Evolutionary conservation across 1,140 invertebrate genomes (phyloP).

Genomic region (Aphelinus certus): DNA sequence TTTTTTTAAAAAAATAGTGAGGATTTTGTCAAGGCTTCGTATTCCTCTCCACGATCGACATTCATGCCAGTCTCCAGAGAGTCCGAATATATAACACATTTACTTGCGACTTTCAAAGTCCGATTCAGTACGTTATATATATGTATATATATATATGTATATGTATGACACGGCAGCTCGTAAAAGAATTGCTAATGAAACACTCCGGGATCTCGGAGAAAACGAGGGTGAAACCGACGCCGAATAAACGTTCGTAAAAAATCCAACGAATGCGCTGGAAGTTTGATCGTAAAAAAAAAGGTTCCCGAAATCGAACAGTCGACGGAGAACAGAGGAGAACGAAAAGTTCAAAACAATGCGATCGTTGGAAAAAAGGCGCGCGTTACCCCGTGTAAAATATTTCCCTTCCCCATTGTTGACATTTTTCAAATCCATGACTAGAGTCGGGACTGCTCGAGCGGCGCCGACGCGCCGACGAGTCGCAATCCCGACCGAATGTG

Average conservation of each 20-base stretch:
- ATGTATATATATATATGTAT: neutral
- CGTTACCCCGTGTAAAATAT: too few species aligned
- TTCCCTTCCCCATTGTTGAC: conserved; percentile 5
- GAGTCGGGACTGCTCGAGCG: conserved; percentile 46
- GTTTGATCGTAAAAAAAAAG: too few species aligned
- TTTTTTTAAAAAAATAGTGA: neutral
- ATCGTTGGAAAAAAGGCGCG: too few species aligned
- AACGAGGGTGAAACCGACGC: neutral
- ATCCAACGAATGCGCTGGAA: neutral
- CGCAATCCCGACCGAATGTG: conserved; percentile 35
- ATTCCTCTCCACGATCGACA: conserved; percentile 8
- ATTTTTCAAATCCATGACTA: conserved; percentile 52
- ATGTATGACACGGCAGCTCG: too few species aligned
- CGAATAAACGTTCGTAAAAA: conserved; percentile 1
- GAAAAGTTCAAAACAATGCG: too few species aligned
- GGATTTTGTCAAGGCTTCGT: neutral
- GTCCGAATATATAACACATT: conserved; percentile 13
- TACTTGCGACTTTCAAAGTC: conserved; percentile 13
- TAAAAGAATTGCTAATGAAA: too few species aligned
- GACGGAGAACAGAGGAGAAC: too few species aligned
- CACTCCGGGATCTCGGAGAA: neutral
- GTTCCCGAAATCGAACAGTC: too few species aligned
- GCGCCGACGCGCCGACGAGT: conserved; percentile 18
- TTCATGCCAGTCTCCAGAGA: conserved; percentile 9
- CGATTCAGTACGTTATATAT: conserved; percentile 20